phyloP scores from a whole-genome alignment of 30 jellyfish, hydroid and myxozoan species.

The Aurelia sp. region DNA sequence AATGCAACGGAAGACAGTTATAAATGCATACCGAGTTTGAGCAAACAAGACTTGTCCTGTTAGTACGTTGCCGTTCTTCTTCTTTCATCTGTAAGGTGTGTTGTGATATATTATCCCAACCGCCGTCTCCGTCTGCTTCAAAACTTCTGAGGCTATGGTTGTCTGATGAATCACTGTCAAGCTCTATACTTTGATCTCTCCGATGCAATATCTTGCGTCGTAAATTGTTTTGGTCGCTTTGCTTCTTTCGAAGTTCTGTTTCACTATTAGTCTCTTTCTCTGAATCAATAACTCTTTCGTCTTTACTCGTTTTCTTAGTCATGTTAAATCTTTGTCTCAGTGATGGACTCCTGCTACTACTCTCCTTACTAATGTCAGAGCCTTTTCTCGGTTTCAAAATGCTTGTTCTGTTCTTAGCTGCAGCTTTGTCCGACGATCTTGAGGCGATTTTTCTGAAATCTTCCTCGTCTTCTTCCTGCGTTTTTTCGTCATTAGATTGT shows the following conservation, averaged over 20 bases:
- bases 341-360: neutral
- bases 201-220: constrained; percentile 48
- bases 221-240: neutral
- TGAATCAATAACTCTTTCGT: neutral
- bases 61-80: constrained; percentile 63
- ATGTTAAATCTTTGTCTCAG: neutral
- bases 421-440: too few relatives aligned
- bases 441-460: too few relatives aligned
- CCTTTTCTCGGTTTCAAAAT: too few relatives aligned
- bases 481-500: neutral
- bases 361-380: too few relatives aligned
- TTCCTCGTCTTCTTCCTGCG: neutral
- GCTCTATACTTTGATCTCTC: constrained; percentile 52
- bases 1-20: neutral
- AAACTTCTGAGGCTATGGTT: constrained; percentile 37
- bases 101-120: constrained; percentile 96
- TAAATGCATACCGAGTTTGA: constrained; percentile 72
- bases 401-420: too few relatives aligned
- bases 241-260: constrained; percentile 19
- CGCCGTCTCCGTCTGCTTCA: constrained; percentile 77
- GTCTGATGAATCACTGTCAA: constrained; percentile 67
- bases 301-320: neutral
- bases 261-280: constrained; percentile 39
- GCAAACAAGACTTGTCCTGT: constrained; percentile 75
- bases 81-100: constrained; percentile 53